A percentile compares a stretch with the other conserved stretches of the same genome.
Evolutionary conservation across 2,888 invertebrate genomes (phyloP).

Genomic region (Drosophila mulleri): DNA sequence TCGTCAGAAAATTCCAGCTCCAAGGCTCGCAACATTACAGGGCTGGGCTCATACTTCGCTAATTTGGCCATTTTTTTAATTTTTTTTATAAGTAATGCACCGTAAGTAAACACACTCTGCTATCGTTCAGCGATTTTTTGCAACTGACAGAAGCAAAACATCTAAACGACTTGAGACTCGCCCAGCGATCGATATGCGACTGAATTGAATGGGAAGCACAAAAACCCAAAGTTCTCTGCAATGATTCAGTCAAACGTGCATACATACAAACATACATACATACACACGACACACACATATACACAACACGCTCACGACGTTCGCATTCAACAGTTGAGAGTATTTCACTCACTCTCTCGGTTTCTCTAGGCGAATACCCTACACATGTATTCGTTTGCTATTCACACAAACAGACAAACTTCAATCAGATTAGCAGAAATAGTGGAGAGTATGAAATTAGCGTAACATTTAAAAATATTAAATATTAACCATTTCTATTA

Average conservation of each 20-base stretch:
- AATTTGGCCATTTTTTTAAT: background rate
- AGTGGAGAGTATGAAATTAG: background rate
- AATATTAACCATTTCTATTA: background rate
- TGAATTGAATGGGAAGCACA: slow-evolving; percentile 35
- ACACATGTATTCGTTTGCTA: background rate
- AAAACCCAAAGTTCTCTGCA: background rate
- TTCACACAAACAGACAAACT: too few relatives aligned
- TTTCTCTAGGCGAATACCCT: background rate
- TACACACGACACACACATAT: background rate
- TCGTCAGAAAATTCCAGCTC: slow-evolving; percentile 24
- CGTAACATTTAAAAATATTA: background rate
- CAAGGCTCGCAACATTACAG: slow-evolving; percentile 30
- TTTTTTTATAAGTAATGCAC: background rate
- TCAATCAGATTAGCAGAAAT: background rate
- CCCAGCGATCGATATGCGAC: slow-evolving; percentile 12
- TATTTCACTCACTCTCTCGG: background rate
- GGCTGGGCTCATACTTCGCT: slow-evolving; percentile 17
- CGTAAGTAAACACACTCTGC: background rate
- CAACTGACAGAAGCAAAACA: background rate
- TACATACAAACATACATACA: background rate
- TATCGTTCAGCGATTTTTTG: background rate
- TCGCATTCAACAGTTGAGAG: slow-evolving; percentile 3
- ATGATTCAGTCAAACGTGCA: background rate
- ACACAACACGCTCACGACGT: background rate
- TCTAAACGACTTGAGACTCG: background rate